Evolutionary conservation across 2,888 invertebrate genomes (phyloP).

Genomic region (Lasioglossum malachurum): DNA sequence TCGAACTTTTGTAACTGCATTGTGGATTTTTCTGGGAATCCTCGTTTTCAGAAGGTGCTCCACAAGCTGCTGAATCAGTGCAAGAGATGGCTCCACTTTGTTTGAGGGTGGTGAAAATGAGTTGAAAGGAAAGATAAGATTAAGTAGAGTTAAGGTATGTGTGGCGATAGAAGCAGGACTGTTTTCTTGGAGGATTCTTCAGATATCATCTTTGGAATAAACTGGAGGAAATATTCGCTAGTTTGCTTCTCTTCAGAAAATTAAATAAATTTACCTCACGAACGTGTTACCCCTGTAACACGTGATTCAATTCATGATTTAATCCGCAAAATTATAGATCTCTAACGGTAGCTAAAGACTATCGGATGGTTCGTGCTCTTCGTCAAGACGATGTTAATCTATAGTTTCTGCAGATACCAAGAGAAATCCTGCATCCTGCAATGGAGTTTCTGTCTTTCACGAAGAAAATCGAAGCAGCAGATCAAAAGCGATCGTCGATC

Average conservation of each 20-base stretch:
- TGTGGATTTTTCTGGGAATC: not conserved
- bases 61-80: not conserved
- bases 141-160: not conserved
- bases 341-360: constrained; percentile 39
- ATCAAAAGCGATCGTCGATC: constrained; percentile 49
- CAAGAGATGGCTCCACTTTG: not conserved
- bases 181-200: not conserved
- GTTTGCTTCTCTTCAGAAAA: not conserved
- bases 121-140: not conserved
- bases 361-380: constrained; percentile 7
- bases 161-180: not conserved
- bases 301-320: not conserved
- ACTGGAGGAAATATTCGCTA: not conserved
- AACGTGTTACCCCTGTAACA: no score
- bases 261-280: no score
- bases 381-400: not conserved
- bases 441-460: not conserved
- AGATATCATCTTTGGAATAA: not conserved
- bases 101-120: not conserved
- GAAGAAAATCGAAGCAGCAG: not conserved
- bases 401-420: constrained; percentile 6
- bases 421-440: not conserved
- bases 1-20: not conserved
- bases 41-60: not conserved
- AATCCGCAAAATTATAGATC: constrained; percentile 8